phyloP scores from a whole-genome alignment of 2,888 invertebrate species.

The Platycnemis pennipes region DNA sequence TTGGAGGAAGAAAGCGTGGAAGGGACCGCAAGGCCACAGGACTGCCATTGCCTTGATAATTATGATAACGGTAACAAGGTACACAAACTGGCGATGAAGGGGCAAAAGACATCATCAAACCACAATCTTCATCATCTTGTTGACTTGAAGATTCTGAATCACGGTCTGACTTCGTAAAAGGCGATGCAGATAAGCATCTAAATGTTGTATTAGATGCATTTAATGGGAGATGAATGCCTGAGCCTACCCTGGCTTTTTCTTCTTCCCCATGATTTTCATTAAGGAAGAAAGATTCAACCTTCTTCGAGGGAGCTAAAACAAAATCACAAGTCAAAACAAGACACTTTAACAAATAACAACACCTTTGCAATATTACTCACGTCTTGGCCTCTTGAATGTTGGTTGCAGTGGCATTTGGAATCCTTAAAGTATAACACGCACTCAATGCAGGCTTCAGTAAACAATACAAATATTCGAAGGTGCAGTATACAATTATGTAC shows the following conservation, averaged over 20 bases:
- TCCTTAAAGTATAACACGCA: neutral
- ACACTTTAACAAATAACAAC: too few relatives aligned
- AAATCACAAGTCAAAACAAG: neutral
- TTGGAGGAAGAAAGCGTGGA: slow-evolving; percentile 81
- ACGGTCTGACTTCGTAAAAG: slow-evolving; percentile 35
- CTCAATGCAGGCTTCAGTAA: neutral
- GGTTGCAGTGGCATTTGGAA: slow-evolving; percentile 19
- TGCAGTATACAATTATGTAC: slow-evolving; percentile 2
- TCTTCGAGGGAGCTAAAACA: slow-evolving; percentile 16
- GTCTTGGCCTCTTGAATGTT: slow-evolving; percentile 51
- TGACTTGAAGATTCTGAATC: slow-evolving; percentile 48
- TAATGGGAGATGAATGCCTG: slow-evolving; percentile 26
- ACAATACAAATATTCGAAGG: neutral
- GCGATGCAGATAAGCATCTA: slow-evolving; percentile 57
- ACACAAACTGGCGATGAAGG: slow-evolving; percentile 56
- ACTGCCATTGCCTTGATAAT: slow-evolving; percentile 52
- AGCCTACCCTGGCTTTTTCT: slow-evolving; percentile 47
- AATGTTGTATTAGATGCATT: slow-evolving; percentile 28
- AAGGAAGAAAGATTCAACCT: slow-evolving; percentile 24
- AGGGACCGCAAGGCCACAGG: slow-evolving; percentile 51
- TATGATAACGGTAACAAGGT: slow-evolving; percentile 52
- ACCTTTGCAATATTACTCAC: neutral
- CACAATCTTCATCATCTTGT: slow-evolving; percentile 56
- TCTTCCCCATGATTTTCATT: slow-evolving; percentile 41
- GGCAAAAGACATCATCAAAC: slow-evolving; percentile 47